These are phyloP conservation scores for Agelastica alni DNA, from an alignment of 2,888 invertebrate genomes.

Conservation along the genomic window DNA sequence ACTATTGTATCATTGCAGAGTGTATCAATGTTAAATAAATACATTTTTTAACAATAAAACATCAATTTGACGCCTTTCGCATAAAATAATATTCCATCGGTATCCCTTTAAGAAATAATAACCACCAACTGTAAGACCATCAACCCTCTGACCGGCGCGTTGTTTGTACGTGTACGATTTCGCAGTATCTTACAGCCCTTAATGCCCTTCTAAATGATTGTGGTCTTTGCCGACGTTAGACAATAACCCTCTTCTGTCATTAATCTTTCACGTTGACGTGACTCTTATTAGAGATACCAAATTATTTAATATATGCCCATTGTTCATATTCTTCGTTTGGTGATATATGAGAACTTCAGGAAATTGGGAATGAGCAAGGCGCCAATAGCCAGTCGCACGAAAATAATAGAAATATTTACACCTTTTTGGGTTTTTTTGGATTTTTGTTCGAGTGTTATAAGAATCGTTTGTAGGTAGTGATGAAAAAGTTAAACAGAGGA, in stretches of 20 bases:
- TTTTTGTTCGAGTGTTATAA: too few species aligned
- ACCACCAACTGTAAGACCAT: background rate
- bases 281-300: conserved; percentile 39
- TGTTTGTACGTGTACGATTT: conserved; percentile 11
- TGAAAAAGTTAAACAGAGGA: too few species aligned
- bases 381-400: background rate
- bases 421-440: too few species aligned
- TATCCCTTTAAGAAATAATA: too few species aligned
- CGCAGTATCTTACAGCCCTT: conserved; percentile 9
- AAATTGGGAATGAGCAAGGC: background rate
- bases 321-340: conserved; percentile 29
- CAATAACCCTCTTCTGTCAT: conserved; percentile 35
- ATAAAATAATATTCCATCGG: background rate
- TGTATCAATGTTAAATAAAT: too few species aligned
- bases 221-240: conserved; percentile 30
- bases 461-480: too few species aligned
- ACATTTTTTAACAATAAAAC: too few species aligned
- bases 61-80: background rate
- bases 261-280: conserved; percentile 39
- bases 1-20: too few species aligned
- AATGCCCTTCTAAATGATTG: conserved; percentile 26
- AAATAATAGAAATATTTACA: background rate
- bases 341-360: conserved; percentile 32
- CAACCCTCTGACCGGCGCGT: background rate
- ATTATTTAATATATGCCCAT: conserved; percentile 38